A percentile compares a stretch with the other conserved stretches of the same genome.
Conservation (phyloP, 2,888 invertebrate species). For the Tachina lurida region DNA sequence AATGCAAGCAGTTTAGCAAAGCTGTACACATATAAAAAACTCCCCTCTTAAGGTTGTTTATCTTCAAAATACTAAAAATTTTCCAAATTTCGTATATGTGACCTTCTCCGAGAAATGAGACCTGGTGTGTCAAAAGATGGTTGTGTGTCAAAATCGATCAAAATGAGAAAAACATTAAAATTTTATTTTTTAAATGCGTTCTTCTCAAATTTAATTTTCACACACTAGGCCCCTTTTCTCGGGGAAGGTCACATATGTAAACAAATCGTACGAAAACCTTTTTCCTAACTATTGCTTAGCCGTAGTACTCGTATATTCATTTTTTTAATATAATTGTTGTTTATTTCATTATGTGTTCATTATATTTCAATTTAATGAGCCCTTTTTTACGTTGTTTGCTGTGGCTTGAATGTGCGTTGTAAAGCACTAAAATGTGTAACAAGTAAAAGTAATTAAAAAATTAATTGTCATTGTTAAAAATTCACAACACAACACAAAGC, state of each 20-base stretch:
- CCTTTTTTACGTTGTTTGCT: slow-evolving; percentile 44
- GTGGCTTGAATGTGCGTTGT: slow-evolving; percentile 46
- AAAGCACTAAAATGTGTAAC: slow-evolving; percentile 57
- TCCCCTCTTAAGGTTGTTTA: background rate
- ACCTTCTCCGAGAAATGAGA: too few species aligned
- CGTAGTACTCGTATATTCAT: background rate
- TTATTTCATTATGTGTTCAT: slow-evolving; percentile 13
- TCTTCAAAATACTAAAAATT: background rate
- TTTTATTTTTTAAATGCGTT: too few species aligned
- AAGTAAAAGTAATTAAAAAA: slow-evolving; percentile 68
- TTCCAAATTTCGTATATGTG: too few species aligned
- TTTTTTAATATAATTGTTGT: background rate
- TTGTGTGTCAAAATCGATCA: too few species aligned
- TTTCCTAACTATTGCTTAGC: background rate
- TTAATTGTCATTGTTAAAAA: slow-evolving; percentile 63
- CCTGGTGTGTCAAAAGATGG: too few species aligned
- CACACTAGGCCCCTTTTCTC: too few species aligned
- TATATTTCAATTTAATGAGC: slow-evolving; percentile 46
- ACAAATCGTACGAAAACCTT: background rate
- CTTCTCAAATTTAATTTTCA: too few species aligned
- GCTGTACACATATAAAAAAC: too few species aligned
- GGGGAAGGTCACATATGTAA: too few species aligned
- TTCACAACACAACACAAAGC: slow-evolving; percentile 48
- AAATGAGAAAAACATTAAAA: too few species aligned
- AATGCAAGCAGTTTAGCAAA: too few species aligned